phyloP scores from a whole-genome alignment of 2,797 vertebrate genomes.

The Poecilia velifera region DNA sequence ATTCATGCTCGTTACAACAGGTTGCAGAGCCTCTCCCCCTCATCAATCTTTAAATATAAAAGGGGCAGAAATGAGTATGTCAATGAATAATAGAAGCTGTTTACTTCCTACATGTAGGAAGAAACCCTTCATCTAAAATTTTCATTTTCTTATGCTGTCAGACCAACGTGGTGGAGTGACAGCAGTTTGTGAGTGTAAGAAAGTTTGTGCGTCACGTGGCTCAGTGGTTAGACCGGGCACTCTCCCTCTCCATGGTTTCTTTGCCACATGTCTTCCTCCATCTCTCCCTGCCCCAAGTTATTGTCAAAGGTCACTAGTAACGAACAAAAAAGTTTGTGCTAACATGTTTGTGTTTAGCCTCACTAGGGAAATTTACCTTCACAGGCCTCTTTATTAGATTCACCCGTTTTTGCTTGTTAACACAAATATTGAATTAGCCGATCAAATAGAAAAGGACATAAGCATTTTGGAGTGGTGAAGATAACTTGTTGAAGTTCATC shows the following conservation, averaged over 20 bases:
- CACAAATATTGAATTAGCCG: background rate
- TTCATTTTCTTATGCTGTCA: conserved; percentile 69
- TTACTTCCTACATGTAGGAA: conserved; percentile 61
- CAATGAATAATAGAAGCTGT: conserved; percentile 73
- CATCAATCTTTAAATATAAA: conserved; percentile 51
- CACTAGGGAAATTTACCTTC: background rate
- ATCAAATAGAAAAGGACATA: background rate
- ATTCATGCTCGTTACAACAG: conserved; percentile 56
- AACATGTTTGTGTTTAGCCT: background rate
- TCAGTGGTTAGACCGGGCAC: too few species aligned
- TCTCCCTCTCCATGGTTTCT: too few species aligned
- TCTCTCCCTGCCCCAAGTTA: too few species aligned
- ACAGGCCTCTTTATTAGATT: too few species aligned
- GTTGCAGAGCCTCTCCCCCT: conserved; percentile 52
- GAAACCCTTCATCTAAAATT: conserved; percentile 47
- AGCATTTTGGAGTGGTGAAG: background rate
- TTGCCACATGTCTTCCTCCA: too few species aligned
- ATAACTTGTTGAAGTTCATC: background rate
- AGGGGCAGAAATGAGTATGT: conserved; percentile 39
- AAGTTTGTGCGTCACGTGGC: background rate
- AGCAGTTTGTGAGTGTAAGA: background rate
- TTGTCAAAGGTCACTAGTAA: too few species aligned
- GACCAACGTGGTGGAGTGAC: conserved; percentile 60
- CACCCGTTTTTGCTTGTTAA: background rate
- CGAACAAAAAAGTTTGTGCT: too few species aligned